A percentile compares a stretch with the other conserved stretches of the same genome.
Conservation (phyloP, 53 echinoderm and acorn worm genomes). For the Echinometra lucunter region DNA sequence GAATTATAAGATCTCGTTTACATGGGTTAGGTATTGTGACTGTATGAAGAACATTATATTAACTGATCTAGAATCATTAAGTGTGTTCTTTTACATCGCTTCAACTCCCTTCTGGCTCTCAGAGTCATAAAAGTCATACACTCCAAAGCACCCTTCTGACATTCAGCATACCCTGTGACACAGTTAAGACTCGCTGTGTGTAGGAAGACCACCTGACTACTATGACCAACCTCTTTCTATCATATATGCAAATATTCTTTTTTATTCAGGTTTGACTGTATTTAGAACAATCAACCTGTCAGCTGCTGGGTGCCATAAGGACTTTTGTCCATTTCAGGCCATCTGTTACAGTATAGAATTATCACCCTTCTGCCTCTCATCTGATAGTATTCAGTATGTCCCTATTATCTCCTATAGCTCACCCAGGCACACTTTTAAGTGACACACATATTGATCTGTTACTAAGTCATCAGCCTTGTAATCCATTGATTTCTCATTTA, state of each 20-base stretch:
- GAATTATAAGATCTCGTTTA: too few relatives aligned
- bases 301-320: background rate
- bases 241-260: background rate
- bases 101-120: background rate
- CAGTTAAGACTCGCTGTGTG: background rate
- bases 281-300: background rate
- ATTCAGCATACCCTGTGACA: background rate
- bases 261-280: background rate
- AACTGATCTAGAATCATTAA: too few relatives aligned
- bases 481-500: constrained; percentile 22
- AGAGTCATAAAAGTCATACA: background rate
- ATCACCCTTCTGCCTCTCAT: background rate
- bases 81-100: background rate
- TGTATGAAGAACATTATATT: too few relatives aligned
- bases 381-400: background rate
- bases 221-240: background rate
- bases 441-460: constrained; percentile 36
- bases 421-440: constrained; percentile 15
- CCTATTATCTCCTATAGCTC: constrained; percentile 9
- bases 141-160: background rate
- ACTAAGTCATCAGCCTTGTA: background rate
- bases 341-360: background rate
- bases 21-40: too few relatives aligned
- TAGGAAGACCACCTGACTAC: background rate
- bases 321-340: background rate